A percentile compares a stretch with the other conserved stretches of the same genome.
Evolutionary conservation across 2,888 invertebrate genomes (phyloP).

Genomic region (Beris morrisii): DNA sequence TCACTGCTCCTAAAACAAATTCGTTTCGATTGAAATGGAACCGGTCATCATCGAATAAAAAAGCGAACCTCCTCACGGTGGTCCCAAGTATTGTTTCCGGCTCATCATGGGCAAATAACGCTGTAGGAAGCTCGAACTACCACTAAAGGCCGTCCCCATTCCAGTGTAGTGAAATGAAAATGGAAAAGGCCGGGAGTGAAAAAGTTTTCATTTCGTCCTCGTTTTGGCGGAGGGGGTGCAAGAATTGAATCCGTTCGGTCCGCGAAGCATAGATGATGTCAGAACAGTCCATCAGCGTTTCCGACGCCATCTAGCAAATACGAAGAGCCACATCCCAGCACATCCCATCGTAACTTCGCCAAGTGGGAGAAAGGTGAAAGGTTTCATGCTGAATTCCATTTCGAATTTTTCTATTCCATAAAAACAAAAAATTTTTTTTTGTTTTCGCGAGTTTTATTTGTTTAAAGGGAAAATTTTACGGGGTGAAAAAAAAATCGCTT

Average conservation of each 20-base stretch:
- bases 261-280: too few species aligned
- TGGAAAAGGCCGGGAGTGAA: background rate
- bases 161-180: too few species aligned
- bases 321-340: too few species aligned
- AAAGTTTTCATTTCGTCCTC: slow-evolving; percentile 23
- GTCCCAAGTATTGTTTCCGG: slow-evolving; percentile 12
- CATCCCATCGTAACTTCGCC: too few species aligned
- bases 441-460: slow-evolving; percentile 8
- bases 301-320: too few species aligned
- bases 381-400: slow-evolving; percentile 21
- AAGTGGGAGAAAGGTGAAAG: background rate
- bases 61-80: background rate
- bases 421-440: background rate
- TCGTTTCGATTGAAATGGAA: slow-evolving; percentile 14
- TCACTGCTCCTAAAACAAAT: slow-evolving; percentile 21
- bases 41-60: background rate
- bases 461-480: slow-evolving; percentile 9
- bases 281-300: too few species aligned
- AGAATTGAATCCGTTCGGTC: slow-evolving; percentile 21
- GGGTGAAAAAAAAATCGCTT: background rate
- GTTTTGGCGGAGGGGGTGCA: slow-evolving; percentile 13
- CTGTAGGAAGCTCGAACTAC: slow-evolving; percentile 12
- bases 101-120: slow-evolving; percentile 17
- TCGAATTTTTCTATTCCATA: slow-evolving; percentile 10
- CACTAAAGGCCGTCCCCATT: too few species aligned